A percentile compares a stretch with the other conserved stretches of the same genome.
Evolutionary conservation across 2,797 vertebrate species (phyloP).

Genomic region (Rhabdomys pumilio): DNA sequence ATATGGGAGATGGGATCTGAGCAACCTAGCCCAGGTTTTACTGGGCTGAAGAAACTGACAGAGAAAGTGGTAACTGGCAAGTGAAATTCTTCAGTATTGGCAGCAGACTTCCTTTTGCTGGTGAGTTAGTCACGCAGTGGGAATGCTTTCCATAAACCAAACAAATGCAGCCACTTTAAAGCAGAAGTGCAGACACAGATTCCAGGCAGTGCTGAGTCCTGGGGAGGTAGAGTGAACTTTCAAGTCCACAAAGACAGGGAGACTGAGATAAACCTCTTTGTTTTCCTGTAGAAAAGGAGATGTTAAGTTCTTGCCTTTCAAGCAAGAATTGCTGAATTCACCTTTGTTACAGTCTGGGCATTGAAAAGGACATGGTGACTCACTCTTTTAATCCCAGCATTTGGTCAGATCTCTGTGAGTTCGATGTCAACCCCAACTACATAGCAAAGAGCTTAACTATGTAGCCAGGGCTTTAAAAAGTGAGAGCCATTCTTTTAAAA

Average conservation of each 20-base stretch:
- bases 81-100: neutral
- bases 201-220: neutral
- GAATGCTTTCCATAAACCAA: neutral
- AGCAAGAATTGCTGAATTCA: neutral
- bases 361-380: neutral
- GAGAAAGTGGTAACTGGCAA: neutral
- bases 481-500: neutral
- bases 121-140: neutral
- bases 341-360: neutral
- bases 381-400: neutral
- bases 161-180: neutral
- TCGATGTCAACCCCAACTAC: neutral
- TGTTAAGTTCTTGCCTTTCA: neutral
- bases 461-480: neutral
- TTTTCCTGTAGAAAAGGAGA: neutral
- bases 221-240: too few species aligned
- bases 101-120: neutral
- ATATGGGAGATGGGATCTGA: too few species aligned
- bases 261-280: neutral
- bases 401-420: neutral
- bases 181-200: too few species aligned
- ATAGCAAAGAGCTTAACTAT: neutral
- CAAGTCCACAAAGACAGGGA: neutral
- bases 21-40: neutral
- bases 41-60: neutral